Percentiles rank a stretch among this genome's conserved stretches.
Evolutionary conservation across 2,113 vertebrate species (phyloP).

Genomic region (Esox niger): DNA sequence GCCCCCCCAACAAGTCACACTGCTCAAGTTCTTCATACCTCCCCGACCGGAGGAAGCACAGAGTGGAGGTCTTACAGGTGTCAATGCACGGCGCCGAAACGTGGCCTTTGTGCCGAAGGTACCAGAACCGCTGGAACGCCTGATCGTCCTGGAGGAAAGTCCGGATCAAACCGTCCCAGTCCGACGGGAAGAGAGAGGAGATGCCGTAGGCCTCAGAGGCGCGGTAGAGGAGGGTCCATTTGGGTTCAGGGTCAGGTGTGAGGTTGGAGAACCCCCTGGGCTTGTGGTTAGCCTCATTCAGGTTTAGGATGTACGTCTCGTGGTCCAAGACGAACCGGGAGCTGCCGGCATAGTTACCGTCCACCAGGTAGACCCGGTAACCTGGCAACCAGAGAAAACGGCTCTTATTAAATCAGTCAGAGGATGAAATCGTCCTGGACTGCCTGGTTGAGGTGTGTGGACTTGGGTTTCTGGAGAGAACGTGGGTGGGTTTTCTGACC

Average conservation of each 20-base stretch:
- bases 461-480: too few relatives aligned
- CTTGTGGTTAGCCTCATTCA: constrained; percentile 79
- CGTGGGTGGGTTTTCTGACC: constrained; percentile 66
- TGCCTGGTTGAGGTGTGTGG: not conserved
- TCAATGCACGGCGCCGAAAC: constrained; percentile 71
- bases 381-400: constrained; percentile 63
- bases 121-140: constrained; percentile 91
- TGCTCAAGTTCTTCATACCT: constrained; percentile 73
- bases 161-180: constrained; percentile 76
- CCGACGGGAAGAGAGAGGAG: constrained; percentile 66
- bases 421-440: too few relatives aligned
- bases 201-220: constrained; percentile 81
- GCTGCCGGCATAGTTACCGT: constrained; percentile 79
- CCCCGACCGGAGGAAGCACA: constrained; percentile 82
- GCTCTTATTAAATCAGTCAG: too few relatives aligned
- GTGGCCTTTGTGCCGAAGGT: constrained; percentile 84
- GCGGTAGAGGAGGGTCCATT: constrained; percentile 81
- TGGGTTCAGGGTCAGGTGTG: constrained; percentile 42
- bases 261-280: not conserved
- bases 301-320: constrained; percentile 90
- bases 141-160: constrained; percentile 69
- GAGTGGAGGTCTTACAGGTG: constrained; percentile 71
- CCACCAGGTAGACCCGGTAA: constrained; percentile 87
- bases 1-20: constrained; percentile 59
- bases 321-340: constrained; percentile 90